These are phyloP conservation scores for Neosilurus hyrtlii DNA, from an alignment of 2,797 vertebrate genomes.

Conservation along the genomic window DNA sequence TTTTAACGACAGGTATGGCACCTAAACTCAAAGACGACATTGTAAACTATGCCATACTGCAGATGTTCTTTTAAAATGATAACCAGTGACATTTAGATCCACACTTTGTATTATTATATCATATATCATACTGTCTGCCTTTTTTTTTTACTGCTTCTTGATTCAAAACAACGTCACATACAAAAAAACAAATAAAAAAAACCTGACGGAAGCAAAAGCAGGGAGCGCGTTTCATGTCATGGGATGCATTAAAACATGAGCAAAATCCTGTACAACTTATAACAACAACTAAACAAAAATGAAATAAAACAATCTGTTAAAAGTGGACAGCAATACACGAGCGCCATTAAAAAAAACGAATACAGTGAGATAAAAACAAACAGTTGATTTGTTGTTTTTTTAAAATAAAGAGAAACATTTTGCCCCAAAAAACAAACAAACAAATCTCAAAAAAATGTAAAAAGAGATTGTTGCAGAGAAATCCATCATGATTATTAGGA, in stretches of 20 bases:
- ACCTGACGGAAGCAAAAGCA: conserved; percentile 74
- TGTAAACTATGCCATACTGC: conserved; percentile 79
- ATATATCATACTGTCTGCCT: conserved; percentile 68
- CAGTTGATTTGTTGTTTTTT: neutral
- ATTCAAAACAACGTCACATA: conserved; percentile 70
- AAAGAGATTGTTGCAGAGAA: neutral
- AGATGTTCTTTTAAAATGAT: conserved; percentile 70
- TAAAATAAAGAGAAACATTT: neutral
- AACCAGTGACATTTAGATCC: conserved; percentile 74
- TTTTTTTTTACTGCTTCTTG: conserved; percentile 61
- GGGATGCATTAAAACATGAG: conserved; percentile 70
- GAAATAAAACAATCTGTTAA: conserved; percentile 50
- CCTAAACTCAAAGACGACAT: conserved; percentile 79
- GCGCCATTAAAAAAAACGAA: conserved; percentile 37
- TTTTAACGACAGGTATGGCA: conserved; percentile 73
- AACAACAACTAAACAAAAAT: conserved; percentile 37
- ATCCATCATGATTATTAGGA: conserved; percentile 10
- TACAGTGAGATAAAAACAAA: conserved; percentile 1
- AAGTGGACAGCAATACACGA: conserved; percentile 59
- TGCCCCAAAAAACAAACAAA: neutral
- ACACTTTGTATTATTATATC: conserved; percentile 41
- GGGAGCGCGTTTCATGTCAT: conserved; percentile 59
- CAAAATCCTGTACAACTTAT: conserved; percentile 69
- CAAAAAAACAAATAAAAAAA: neutral
- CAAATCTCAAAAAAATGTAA: conserved; percentile 13